Base-by-base conservation (phyloP, 2,888 invertebrate species). In the Didymodactylos carnosus region DNA sequence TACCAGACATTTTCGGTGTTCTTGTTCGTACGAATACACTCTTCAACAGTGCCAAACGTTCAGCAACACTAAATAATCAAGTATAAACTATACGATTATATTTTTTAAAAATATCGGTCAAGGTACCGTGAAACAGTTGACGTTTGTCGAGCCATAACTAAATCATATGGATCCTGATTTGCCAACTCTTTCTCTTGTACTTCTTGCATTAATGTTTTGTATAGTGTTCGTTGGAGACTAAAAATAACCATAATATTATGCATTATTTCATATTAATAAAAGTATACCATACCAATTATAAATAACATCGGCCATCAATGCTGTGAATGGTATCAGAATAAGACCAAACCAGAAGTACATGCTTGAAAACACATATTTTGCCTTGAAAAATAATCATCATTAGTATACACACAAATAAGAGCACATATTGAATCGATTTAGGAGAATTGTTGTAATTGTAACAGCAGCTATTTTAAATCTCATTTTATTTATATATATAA, bases 301-400 rank as follows among this genome's bases (percentile, higher is more conserved):
- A 76, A 90, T 85, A 77, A 95, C 86, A 86, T 99, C 98, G 73
- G 91, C 88, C 77, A 94, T 86, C 77, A 98, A 87, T 73, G 92
- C 89, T 77, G 91, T 87, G 72, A 89, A 84, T 75, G 98, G 98
- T 80, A 98, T 90, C 79, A 97, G 87, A 78, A 94, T 79, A 69
- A 98, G 86, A 25, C 92, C 93, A 79, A 93, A 85, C 95, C 97
- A 99, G 86, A 99, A 99, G 46, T 91, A 87, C 35, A 90, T 89
- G 75, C 93, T 91, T 53, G 89, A 87, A 83, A 91, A 90, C 80
- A 98, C 85, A 88, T 94, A 91, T 77, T 85, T 85, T 73, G 84
- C 85, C 84, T 85, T 78, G 11, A 79, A 78, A 51, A n/a, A 8
- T 35, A 62, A 62, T 62, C n/a, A n/a, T 10, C 1, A 35, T 4